Conservation (phyloP, 2,797 vertebrate genomes). For the Neolamprologus multifasciatus region DNA sequence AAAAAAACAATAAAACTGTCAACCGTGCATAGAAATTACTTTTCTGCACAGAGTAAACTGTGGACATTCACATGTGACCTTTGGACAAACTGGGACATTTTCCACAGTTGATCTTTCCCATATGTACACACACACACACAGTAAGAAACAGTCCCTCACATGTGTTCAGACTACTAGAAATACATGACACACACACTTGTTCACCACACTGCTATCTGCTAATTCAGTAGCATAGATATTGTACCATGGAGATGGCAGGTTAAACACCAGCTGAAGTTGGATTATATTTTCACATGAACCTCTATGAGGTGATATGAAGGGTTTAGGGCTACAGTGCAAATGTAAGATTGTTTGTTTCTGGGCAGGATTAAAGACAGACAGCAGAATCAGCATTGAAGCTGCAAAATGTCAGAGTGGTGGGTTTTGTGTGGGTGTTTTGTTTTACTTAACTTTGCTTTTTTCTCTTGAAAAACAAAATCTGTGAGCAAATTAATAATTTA, state of each 20-base stretch:
- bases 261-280: no score
- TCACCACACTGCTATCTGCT: no score
- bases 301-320: neutral
- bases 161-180: no score
- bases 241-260: no score
- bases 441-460: neutral
- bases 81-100: accelerated
- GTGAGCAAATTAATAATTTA: neutral
- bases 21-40: no score
- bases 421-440: neutral
- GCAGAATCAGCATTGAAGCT: neutral
- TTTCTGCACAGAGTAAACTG: no score
- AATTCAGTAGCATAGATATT: no score
- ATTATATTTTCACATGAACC: accelerated
- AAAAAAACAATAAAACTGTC: no score
- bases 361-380: accelerated
- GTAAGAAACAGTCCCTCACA: no score
- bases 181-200: accelerated
- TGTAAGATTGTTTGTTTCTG: neutral
- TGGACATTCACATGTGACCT: no score
- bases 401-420: accelerated
- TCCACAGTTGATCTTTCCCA: accelerated
- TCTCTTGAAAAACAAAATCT: accelerated
- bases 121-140: no score
- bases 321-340: neutral